Evolutionary conservation across 1,140 invertebrate species (phyloP), one percentile per base, ranked within the genome.

Genomic region (Camponotus pennsylvanicus): DNA sequence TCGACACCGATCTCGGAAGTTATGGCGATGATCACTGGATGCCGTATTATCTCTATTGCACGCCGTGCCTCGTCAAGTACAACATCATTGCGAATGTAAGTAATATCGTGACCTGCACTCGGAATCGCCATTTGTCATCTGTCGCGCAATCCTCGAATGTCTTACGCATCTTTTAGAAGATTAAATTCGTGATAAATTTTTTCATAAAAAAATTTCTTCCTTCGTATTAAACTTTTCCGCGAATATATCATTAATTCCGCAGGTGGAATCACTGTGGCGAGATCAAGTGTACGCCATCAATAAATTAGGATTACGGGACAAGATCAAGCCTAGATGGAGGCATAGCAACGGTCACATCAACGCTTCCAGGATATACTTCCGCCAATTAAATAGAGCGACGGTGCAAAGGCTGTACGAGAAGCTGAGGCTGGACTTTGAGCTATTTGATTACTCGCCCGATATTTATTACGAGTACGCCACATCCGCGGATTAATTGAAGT

Each of bases 1-100:
- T 93, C 49, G 42, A 94, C n/a, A 92, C 91, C 4, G 93, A 95
- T 84, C 82, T 95, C 11, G 90, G 89, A 0, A 93, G 64, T 64
- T 94, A 95, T 67, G 91, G 89, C 63, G 96, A 96, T 82, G 95
- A 96, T 88, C 95, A 96, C 83, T 96, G 95, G 95, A 93, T 93
- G 85, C 95, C 95, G 0, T 95, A 95, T 86, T 94, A 94, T 86
- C 84, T 95, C 5, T 93, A 93, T 80, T 95, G 95, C 79, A 92
- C 94, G 0, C 95, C 95, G 6, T 96, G 95, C 70, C 77, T 90
- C 13, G 73, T 95, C 6, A 88, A 93, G 55, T 95, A 95, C 67
- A 89, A 94, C 4, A 94, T 96, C 80, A 94, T 96, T 57, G 96
- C 97, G 69, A 97, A 97, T 96, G 95, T 96, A 76, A 96, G 88